Conservation (phyloP, 2,888 invertebrate genomes). For the Netelia melanura region DNA sequence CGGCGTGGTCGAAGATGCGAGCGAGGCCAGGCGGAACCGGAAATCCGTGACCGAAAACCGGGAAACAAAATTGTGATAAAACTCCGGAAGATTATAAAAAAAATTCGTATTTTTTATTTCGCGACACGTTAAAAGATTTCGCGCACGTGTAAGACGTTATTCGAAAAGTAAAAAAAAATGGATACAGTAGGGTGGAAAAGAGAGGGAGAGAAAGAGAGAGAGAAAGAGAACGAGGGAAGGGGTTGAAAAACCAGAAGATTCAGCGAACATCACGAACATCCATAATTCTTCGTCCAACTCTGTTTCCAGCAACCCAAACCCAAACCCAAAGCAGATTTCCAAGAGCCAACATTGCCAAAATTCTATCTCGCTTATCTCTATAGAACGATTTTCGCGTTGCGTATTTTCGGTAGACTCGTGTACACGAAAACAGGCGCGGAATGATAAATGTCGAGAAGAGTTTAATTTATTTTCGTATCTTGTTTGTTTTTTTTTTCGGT, state of each 20-base stretch:
- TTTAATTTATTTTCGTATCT: constrained; percentile 37
- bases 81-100: neutral
- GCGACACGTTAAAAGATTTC: constrained; percentile 25
- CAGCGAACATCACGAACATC: constrained; percentile 49
- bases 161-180: neutral
- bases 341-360: constrained; percentile 8
- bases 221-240: constrained; percentile 2
- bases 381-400: neutral
- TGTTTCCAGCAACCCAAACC: constrained; percentile 12
- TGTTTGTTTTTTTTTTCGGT: neutral
- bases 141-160: constrained; percentile 36
- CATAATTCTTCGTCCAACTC: constrained; percentile 56
- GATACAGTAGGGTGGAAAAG: neutral
- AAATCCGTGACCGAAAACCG: neutral
- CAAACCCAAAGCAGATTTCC: constrained; percentile 20
- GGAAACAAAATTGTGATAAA: constrained; percentile 14
- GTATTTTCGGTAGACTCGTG: too few relatives aligned
- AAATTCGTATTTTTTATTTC: constrained; percentile 21
- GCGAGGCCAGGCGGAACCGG: too few relatives aligned
- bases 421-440: constrained; percentile 11
- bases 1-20: too few relatives aligned
- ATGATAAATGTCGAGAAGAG: constrained; percentile 17
- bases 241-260: constrained; percentile 33
- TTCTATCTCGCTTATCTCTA: neutral
- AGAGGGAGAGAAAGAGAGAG: constrained; percentile 4